Base-by-base conservation (phyloP, 2,797 vertebrate species). In the Sebastes elongatus region DNA sequence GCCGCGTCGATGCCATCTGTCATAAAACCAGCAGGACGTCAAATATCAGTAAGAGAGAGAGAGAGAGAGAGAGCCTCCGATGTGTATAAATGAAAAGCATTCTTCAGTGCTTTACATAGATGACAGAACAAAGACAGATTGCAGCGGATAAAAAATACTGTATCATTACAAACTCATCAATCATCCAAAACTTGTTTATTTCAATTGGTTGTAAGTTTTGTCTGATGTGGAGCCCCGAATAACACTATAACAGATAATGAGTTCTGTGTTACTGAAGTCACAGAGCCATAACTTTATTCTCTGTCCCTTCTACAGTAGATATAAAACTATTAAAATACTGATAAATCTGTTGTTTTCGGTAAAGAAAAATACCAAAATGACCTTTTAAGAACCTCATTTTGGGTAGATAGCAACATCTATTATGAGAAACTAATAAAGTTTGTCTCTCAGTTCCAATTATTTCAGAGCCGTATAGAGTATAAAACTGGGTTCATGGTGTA, bases 1-100 rank as follows among this genome's bases (percentile, higher is more conserved):
- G 68, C n/a, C 18, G 1, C 22, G 62, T 63, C 7, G 53, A 59
- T 60, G 63, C 71, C 68, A 68, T 77, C 65, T 66, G 49, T 89
- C 55, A 71, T 22, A 33, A 86, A 71, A 18, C 5, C 84, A 86
- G 80, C 83, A 67, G 57, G 78, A 60, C 3, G 76, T 81, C 30
- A 73, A 14, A 78, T 25, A 74, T 57, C 32, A 63, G 53, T 61
- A 46, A 20, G 35, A 75, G 52, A 55, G 16, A 27, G 59, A 42
- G 32, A 33, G 20, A 53, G 16, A 42, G 33, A 33, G 20, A 55
- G 16, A 27, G 59, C 71, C 22, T 64, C 18, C 22, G 22, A 25
- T 8, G 73, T 59, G 5, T 52, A 30, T 33, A 22, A 63, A 74
- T 22, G 1, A 28, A 59, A 49, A 49, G 52, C 9, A 10, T 25